These are phyloP conservation scores for Chloropsis cyanopogon DNA, from an alignment of 2,113 vertebrate species.

Conservation along the genomic window DNA sequence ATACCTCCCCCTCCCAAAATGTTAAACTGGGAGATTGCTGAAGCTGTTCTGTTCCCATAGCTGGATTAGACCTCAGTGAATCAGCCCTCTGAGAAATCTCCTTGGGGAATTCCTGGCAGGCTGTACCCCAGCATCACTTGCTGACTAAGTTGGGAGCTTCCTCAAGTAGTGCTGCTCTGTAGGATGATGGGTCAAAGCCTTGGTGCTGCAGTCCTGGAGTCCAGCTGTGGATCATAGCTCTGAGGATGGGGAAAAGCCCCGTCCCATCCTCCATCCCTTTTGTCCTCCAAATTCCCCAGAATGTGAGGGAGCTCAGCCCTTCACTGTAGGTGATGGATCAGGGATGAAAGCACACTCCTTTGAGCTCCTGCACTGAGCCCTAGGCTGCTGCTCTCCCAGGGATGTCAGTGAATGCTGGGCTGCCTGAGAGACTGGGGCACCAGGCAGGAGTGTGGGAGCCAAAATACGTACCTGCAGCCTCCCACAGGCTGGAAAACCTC, in stretches of 20 bases:
- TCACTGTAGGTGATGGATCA: neutral
- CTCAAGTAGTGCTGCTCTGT: neutral
- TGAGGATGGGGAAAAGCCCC: neutral
- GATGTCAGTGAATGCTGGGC: neutral
- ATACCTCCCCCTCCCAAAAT: neutral
- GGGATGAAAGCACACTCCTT: rapidly evolving
- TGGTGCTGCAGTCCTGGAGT: neutral
- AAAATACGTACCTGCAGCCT: neutral
- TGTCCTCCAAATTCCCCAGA: neutral
- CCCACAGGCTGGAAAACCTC: neutral
- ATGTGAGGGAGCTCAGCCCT: neutral
- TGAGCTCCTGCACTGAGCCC: neutral
- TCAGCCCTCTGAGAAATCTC: constrained; percentile 11
- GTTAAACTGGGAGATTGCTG: neutral
- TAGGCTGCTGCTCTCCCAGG: neutral
- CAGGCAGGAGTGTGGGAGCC: neutral
- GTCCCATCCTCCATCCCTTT: neutral
- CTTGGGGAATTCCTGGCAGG: constrained; percentile 4
- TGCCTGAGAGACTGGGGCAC: neutral
- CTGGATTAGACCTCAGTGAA: constrained; percentile 24
- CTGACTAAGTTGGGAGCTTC: neutral
- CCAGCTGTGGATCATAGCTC: neutral
- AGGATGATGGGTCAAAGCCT: neutral
- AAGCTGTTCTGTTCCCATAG: neutral
- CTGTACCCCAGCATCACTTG: neutral